phyloP scores from a whole-genome alignment of 2,888 invertebrate genomes.

The Gastracanthus pulcherrimus region DNA sequence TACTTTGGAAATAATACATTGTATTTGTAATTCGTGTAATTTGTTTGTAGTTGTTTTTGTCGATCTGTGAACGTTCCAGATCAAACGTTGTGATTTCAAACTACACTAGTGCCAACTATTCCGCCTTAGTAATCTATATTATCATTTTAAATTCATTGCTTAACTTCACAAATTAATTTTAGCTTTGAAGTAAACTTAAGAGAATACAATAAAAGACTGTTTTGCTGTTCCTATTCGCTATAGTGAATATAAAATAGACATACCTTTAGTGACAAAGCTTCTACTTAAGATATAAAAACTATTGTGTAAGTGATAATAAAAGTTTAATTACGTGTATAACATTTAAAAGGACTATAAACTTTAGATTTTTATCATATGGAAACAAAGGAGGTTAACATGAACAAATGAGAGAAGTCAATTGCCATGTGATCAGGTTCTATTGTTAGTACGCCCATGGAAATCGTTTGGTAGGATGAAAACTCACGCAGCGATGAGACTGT shows the following conservation, averaged over 20 bases:
- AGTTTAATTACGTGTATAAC: neutral
- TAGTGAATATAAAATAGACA: neutral
- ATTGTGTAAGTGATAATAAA: conserved; percentile 3
- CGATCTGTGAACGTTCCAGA: too few species aligned
- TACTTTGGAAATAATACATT: too few species aligned
- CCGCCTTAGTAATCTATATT: too few species aligned
- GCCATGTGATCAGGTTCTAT: too few species aligned
- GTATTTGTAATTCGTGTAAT: too few species aligned
- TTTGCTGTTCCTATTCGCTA: neutral
- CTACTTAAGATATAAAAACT: neutral
- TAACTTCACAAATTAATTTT: too few species aligned
- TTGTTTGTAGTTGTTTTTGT: too few species aligned
- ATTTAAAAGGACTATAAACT: neutral
- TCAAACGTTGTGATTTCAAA: too few species aligned
- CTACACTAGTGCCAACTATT: too few species aligned
- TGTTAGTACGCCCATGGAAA: neutral
- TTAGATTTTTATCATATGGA: neutral
- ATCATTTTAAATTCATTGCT: too few species aligned
- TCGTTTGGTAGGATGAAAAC: neutral
- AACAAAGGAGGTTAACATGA: neutral
- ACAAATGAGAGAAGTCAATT: neutral
- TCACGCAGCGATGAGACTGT: conserved; percentile 27
- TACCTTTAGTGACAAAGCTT: neutral
- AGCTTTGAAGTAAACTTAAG: too few species aligned
- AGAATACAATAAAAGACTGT: neutral